These are phyloP conservation scores for Triplophysa yarkandensis DNA, from an alignment of 2,797 vertebrate genomes.

Conservation along the genomic window DNA sequence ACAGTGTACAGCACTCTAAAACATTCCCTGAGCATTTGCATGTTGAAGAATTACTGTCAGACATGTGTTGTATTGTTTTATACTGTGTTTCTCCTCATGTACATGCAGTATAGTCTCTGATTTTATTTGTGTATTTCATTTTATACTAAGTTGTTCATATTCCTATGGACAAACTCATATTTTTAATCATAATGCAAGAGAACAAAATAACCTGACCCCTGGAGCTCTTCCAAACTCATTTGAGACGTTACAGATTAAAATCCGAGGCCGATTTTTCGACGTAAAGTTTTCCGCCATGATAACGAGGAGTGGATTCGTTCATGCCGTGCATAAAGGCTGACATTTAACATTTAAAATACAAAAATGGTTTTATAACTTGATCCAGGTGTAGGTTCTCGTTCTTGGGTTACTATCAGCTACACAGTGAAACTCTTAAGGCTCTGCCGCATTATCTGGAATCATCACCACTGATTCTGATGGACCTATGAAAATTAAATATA, in stretches of 20 bases:
- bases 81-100: no score
- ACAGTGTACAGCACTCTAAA: no score
- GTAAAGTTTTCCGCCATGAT: background rate
- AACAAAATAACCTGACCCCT: background rate
- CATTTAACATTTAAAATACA: no score
- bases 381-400: constrained; percentile 58
- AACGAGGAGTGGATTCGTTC: background rate
- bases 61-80: no score
- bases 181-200: background rate
- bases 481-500: constrained; percentile 51
- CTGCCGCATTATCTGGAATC: rapidly evolving
- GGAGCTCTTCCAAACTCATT: constrained; percentile 10
- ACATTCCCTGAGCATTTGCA: no score
- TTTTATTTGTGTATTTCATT: no score
- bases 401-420: constrained; percentile 56
- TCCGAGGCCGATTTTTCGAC: background rate
- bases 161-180: background rate
- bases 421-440: constrained; percentile 52
- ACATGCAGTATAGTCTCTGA: no score
- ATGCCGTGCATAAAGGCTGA: constrained; percentile 4
- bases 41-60: no score
- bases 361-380: constrained; percentile 52
- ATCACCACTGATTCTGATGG: constrained; percentile 51
- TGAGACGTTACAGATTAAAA: background rate
- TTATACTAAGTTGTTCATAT: no score